A percentile compares a stretch with the other conserved stretches of the same genome.
Evolutionary conservation across 2,113 vertebrate species (phyloP).

Genomic region (Naja naja): DNA sequence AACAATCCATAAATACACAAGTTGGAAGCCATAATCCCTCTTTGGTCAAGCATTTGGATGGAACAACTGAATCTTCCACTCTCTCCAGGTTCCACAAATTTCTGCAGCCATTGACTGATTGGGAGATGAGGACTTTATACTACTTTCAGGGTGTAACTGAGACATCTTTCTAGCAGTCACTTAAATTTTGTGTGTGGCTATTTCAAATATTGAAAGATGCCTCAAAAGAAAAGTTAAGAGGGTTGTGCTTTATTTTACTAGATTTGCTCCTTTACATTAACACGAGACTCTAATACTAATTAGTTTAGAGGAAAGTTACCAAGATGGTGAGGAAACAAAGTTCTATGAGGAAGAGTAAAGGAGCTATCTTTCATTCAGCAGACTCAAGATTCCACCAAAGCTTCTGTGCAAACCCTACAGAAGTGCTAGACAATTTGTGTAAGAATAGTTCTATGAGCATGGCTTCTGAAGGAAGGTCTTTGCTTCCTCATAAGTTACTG

Average conservation of each 20-base stretch:
- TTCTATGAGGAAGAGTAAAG: background rate
- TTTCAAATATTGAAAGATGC: background rate
- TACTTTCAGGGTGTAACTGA: background rate
- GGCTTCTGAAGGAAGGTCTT: background rate
- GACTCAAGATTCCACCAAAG: background rate
- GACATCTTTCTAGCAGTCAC: background rate
- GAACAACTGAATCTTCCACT: background rate
- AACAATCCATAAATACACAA: background rate
- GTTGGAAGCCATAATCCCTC: background rate
- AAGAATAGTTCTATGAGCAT: background rate
- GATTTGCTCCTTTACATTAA: background rate
- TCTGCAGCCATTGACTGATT: background rate
- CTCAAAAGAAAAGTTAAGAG: background rate
- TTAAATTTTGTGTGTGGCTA: background rate
- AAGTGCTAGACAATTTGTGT: background rate
- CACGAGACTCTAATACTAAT: background rate
- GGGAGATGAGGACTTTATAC: background rate
- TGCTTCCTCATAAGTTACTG: background rate
- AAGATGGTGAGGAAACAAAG: background rate
- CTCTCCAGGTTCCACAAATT: too few species aligned
- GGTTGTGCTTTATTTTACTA: background rate
- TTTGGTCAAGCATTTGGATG: background rate
- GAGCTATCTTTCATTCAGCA: background rate
- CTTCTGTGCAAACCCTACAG: background rate
- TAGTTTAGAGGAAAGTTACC: background rate